Evolutionary conservation across 2,888 invertebrate genomes (phyloP).

Genomic region (Luperina nickerlii): DNA sequence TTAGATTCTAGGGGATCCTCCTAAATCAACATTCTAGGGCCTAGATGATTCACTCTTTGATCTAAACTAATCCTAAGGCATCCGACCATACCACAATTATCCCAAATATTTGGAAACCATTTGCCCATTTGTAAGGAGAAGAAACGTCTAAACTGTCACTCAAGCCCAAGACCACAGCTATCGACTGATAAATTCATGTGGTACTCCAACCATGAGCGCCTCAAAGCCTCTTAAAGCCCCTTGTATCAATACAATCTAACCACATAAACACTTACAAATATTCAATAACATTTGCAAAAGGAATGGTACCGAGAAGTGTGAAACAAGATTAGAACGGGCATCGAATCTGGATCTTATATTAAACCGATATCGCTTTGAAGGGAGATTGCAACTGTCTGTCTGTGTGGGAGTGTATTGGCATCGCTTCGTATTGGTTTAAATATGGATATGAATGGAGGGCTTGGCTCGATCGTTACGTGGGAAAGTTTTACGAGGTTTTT

Average conservation of each 20-base stretch:
- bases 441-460: constrained; percentile 1
- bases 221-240: constrained; percentile 23
- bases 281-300: constrained; percentile 52
- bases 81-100: background rate
- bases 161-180: background rate
- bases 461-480: background rate
- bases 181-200: constrained; percentile 3
- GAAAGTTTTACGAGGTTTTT: background rate
- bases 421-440: background rate
- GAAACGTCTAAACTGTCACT: background rate
- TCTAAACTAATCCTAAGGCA: background rate
- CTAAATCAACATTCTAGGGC: too few relatives aligned
- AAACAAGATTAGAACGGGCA: constrained; percentile 71
- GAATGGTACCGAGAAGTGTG: constrained; percentile 55
- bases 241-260: constrained; percentile 20
- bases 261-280: constrained; percentile 52
- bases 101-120: background rate
- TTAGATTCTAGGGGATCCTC: background rate
- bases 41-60: background rate
- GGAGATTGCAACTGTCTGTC: constrained; percentile 71
- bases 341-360: constrained; percentile 72
- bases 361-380: constrained; percentile 78
- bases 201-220: constrained; percentile 14
- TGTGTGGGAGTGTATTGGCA: constrained; percentile 12
- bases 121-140: background rate